Evolutionary conservation across 2,797 vertebrate species (phyloP).

Genomic region (Phylloscopus collybita): DNA sequence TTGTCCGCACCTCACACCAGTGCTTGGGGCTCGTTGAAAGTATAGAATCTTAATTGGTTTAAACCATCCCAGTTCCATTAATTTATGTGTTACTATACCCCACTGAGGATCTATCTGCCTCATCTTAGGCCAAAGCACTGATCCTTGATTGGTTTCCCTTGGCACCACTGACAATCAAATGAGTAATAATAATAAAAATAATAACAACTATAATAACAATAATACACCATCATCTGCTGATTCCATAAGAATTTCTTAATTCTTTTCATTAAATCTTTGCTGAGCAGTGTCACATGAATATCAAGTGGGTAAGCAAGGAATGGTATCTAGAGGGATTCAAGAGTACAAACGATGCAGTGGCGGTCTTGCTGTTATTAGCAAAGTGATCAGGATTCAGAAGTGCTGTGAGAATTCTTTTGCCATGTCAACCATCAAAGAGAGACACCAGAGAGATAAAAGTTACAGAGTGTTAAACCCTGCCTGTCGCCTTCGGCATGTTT

Average conservation of each 20-base stretch:
- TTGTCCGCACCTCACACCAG: background rate
- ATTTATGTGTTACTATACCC: background rate
- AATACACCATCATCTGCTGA: background rate
- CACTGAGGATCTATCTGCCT: background rate
- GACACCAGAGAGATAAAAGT: conserved; percentile 49
- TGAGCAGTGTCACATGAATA: background rate
- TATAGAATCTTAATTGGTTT: background rate
- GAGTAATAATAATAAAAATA: background rate
- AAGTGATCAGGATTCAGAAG: conserved; percentile 34
- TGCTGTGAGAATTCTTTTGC: conserved; percentile 32
- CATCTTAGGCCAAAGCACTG: background rate
- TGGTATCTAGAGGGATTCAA: background rate
- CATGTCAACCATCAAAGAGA: conserved; percentile 47
- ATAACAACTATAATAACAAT: background rate
- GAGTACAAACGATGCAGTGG: background rate
- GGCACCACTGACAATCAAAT: background rate
- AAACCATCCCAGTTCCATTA: background rate
- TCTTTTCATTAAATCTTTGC: background rate
- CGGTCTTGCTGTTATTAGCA: background rate
- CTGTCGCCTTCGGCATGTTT: conserved; percentile 34
- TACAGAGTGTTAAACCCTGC: conserved; percentile 26
- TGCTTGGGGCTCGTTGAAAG: background rate
- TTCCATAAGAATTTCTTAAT: background rate
- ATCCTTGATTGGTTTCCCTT: background rate
- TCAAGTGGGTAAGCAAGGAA: background rate